Conservation (phyloP, 2,113 vertebrate genomes). For the Oryctolagus cuniculus region DNA sequence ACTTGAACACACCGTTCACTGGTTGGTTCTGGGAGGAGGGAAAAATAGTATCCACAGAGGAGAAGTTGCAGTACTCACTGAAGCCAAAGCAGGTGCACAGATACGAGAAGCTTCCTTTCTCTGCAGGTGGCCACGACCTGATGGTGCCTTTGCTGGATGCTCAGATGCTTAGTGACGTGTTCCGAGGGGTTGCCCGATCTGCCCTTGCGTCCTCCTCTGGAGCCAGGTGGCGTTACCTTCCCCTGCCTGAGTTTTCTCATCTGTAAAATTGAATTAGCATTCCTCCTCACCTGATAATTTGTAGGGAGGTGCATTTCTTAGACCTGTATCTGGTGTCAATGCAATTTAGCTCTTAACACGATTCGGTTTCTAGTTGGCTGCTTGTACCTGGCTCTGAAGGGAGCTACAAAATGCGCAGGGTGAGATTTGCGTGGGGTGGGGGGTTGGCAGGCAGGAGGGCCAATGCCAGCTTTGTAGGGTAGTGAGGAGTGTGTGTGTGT, state of each 20-base stretch:
- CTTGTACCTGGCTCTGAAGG: not conserved
- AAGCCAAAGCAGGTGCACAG: not conserved
- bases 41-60: not conserved
- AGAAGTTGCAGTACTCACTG: not conserved
- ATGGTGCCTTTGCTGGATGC: not conserved
- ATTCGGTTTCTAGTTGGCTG: not conserved
- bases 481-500: not conserved
- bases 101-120: too few relatives aligned
- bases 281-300: not conserved
- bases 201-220: not conserved
- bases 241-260: not conserved
- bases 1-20: slow-evolving; percentile 10
- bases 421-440: not conserved
- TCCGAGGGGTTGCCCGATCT: too few relatives aligned
- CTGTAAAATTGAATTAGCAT: not conserved
- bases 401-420: not conserved
- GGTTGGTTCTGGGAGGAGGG: not conserved
- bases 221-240: not conserved
- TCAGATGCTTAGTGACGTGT: not conserved
- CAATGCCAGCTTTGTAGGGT: not conserved
- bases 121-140: too few relatives aligned
- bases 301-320: not conserved
- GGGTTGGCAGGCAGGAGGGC: accelerated
- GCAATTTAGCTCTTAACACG: not conserved
- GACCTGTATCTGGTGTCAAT: not conserved